Evolutionary conservation across 2,888 invertebrate genomes (phyloP), one percentile per base, ranked within the genome.

Genomic region (Ophion ventricosus): DNA sequence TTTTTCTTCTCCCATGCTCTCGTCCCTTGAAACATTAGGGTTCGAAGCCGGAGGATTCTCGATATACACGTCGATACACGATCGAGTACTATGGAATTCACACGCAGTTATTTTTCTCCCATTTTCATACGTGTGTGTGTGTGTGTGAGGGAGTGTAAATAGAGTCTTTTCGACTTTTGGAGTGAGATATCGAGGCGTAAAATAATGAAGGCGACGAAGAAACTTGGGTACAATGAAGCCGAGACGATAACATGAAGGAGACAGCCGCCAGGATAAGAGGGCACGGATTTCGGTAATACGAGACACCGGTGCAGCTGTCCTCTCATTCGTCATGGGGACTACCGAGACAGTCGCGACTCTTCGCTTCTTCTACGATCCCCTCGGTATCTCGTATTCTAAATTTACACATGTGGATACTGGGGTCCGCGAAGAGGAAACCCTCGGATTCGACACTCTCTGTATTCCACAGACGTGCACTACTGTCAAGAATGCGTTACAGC

Each of bases 321-420:
- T 54, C 40, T 54, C 61, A 59, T 72, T 23, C 61, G 40, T 61
- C 64, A 75, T 54, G 64, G 49, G 49, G 49, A 4, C 49, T 49
- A 7, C 4, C 17, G 26, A 14, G 29, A 64, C 29, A 25, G 40
- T n/a, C 49, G 49, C 49, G 49, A 17, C 49, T 49, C 17, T 49
- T 49, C 49, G 49, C 17, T 49, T 49, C 17, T 17, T 49, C 49
- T 17, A 4, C 57, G 35, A 43, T 43, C 57, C 40, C 43, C 43
- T 61, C 25, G 25, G 69, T 49, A 61, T 25, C 69, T 43, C 25
- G 17, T 64, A 64, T 79, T 79, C 79, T 79, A 79, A 70, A 79
- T 79, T 79, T 79, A 72, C 29, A 72, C 23, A 79, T 49, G 57
- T 64, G 63, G 26, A 54, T 49, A 49, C n/a, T n/a, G 63, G 23